Base-by-base conservation (phyloP, 2,113 vertebrate genomes). In the Pelodiscus sinensis region DNA sequence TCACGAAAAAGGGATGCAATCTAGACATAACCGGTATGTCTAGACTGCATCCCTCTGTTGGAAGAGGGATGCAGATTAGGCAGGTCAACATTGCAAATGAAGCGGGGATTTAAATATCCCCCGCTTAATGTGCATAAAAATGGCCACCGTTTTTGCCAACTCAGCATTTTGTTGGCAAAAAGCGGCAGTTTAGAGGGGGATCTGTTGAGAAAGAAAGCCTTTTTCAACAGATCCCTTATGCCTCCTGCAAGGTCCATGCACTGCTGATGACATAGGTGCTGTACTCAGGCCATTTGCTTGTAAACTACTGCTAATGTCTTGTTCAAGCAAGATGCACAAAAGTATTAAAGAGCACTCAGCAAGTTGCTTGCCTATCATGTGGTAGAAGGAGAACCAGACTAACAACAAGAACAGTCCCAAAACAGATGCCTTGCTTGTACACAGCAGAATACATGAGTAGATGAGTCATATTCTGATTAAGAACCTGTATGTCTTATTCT, bases 311-410 rank as follows among this genome's bases (percentile, higher is more conserved):
- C 57, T 24, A 58, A 18, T 71, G 35, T 84, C 56, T 35, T 84
- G 90, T 81, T 71, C 50, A 65, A 82, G 50, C 2, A 82, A 25
- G 29, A 84, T 92, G 56, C 13, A 1, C 56, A 79, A 13, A 21
- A 58, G 2, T 51, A 27, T 54, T 93, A 86, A 85, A 82, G n/a
- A 81, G 13, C 58, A 12, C 44, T 91, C 78, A 38, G 11, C 25
- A 38, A 22, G 29, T 84, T 82, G 12, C 18, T 88, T 68, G 1
- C 4, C 81, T 44, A 24, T 71, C 35, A 14, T 18, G 38, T 31
- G 56, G 55, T 81, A 78, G 50, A 38, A 13, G 11, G 7, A 4
- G 50, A 85, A 0, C 0, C 15, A 29, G n/a, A 52, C 81, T 65
- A 29, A 62, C 60, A 55, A 35, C 21, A 38, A 68, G 9, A 25